Evolutionary conservation across 2,113 vertebrate species (phyloP).

Genomic region (Diadophis punctatus): DNA sequence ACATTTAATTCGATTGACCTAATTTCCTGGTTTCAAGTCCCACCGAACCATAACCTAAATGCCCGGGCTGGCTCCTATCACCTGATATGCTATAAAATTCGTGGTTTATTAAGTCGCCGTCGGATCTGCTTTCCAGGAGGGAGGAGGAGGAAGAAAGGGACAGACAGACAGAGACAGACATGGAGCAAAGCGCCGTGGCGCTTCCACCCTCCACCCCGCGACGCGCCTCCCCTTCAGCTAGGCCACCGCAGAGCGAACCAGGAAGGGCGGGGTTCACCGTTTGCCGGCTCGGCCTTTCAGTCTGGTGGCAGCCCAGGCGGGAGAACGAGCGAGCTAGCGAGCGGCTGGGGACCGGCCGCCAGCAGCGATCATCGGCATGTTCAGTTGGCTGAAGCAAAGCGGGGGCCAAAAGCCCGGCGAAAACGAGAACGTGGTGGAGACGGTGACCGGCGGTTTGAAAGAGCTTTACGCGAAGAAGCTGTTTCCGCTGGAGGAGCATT

Average conservation of each 20-base stretch:
- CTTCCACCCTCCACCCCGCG: background rate
- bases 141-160: background rate
- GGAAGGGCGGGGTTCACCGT: background rate
- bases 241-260: background rate
- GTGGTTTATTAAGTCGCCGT: background rate
- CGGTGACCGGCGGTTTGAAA: slow-evolving; percentile 87
- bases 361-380: slow-evolving; percentile 69
- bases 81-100: background rate
- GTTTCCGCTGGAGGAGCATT: slow-evolving; percentile 92
- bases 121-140: background rate
- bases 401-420: slow-evolving; percentile 63
- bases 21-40: background rate
- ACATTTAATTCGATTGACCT: background rate
- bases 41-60: background rate
- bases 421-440: slow-evolving; percentile 86
- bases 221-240: background rate
- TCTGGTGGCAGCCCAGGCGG: background rate
- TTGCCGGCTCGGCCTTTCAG: background rate
- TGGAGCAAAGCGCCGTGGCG: background rate
- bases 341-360: background rate
- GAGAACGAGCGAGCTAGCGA: background rate
- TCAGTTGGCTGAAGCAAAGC: slow-evolving; percentile 83
- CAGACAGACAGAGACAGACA: too few species aligned
- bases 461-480: slow-evolving; percentile 89
- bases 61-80: background rate